Conservation (phyloP, 2,888 invertebrate genomes). For the Pseudococcus viburni region DNA sequence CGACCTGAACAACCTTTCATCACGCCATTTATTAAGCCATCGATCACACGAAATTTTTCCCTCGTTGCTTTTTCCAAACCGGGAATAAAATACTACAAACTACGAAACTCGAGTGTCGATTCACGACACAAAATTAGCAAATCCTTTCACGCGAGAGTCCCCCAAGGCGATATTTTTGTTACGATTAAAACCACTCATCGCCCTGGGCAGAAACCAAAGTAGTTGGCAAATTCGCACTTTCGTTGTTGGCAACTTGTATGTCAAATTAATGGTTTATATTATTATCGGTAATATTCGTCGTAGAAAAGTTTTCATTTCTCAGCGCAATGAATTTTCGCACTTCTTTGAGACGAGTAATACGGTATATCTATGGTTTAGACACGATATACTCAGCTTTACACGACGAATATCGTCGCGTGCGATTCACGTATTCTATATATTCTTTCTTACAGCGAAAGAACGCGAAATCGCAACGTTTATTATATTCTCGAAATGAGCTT, state of each 20-base stretch:
- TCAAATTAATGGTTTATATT: neutral
- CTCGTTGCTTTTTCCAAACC: neutral
- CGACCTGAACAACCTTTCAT: neutral
- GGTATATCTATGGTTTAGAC: neutral
- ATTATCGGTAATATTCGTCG: slow-evolving; percentile 18
- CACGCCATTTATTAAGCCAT: slow-evolving; percentile 31
- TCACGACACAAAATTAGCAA: neutral
- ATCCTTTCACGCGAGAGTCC: neutral
- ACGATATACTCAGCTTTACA: neutral
- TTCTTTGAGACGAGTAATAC: neutral
- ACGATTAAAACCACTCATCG: neutral
- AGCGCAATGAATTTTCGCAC: neutral
- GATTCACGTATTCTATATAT: neutral
- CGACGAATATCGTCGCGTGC: neutral
- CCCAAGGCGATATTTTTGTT: slow-evolving; percentile 2
- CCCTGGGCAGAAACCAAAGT: neutral
- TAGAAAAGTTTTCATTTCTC: neutral
- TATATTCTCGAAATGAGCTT: slow-evolving; percentile 20
- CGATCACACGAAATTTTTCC: neutral
- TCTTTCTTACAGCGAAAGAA: neutral
- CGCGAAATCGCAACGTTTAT: neutral
- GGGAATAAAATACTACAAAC: neutral
- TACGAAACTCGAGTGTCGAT: neutral
- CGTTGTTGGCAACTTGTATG: neutral
- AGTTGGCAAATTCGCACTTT: neutral